phyloP scores from a whole-genome alignment of 2,113 vertebrate genomes.

The Dicentrarchus labrax region DNA sequence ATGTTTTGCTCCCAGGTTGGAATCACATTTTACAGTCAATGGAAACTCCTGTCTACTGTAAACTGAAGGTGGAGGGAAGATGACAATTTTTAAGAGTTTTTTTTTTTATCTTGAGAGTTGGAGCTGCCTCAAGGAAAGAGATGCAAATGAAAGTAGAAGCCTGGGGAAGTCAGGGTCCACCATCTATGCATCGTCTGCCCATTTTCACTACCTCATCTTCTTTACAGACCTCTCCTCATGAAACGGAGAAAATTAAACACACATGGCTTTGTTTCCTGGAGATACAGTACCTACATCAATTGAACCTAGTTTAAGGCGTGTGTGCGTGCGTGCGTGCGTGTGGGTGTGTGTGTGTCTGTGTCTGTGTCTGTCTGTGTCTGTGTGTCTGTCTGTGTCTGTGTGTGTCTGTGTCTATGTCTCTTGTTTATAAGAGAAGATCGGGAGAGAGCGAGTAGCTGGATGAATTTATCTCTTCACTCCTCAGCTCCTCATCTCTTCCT shows the following conservation, averaged over 20 bases:
- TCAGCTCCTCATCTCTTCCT: constrained; percentile 34
- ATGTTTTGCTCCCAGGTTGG: constrained; percentile 43
- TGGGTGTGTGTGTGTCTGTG: too few species aligned
- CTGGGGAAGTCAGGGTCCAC: constrained; percentile 2
- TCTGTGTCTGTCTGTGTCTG: constrained; percentile 7
- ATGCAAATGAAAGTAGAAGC: constrained; percentile 11
- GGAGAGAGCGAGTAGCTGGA: neutral
- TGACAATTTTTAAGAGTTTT: neutral
- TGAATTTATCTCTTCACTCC: constrained; percentile 51
- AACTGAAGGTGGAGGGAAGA: constrained; percentile 2
- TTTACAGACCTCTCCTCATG: constrained; percentile 24
- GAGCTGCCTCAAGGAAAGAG: neutral
- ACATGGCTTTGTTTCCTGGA: constrained; percentile 56
- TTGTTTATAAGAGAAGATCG: constrained; percentile 20
- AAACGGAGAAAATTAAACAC: constrained; percentile 66
- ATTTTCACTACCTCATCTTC: constrained; percentile 33
- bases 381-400: neutral
- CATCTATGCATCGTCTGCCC: constrained; percentile 11
- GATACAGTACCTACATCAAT: constrained; percentile 38
- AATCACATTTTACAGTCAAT: constrained; percentile 38
- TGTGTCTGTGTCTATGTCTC: neutral
- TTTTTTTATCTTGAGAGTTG: neutral
- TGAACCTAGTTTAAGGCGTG: neutral
- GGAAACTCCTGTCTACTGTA: constrained; percentile 41
- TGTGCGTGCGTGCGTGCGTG: neutral